A percentile compares a stretch with the other conserved stretches of the same genome.
Evolutionary conservation across 2,888 invertebrate species (phyloP).

Genomic region (Papilio gigon): DNA sequence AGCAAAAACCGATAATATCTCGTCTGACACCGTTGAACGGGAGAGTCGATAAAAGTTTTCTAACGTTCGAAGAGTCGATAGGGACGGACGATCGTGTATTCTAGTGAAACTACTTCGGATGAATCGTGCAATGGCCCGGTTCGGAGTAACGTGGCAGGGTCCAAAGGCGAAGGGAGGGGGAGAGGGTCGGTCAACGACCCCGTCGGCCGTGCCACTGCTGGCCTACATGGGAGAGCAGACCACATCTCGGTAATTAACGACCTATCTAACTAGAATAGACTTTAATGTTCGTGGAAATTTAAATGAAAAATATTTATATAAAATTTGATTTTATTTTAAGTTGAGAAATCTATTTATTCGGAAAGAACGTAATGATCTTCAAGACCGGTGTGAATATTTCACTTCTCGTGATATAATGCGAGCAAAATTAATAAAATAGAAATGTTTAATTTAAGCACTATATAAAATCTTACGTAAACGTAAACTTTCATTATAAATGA

Average conservation of each 20-base stretch:
- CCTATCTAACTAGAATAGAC: slow-evolving; percentile 12
- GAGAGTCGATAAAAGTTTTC: slow-evolving; percentile 47
- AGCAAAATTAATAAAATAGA: no score
- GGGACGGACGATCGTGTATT: slow-evolving; percentile 54
- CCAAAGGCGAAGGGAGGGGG: slow-evolving; percentile 56
- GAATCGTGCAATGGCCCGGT: slow-evolving; percentile 59
- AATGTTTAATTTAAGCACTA: no score
- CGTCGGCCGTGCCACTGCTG: slow-evolving; percentile 75
- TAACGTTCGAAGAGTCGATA: slow-evolving; percentile 52
- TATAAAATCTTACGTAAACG: no score
- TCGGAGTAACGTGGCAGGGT: slow-evolving; percentile 73
- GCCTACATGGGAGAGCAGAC: slow-evolving; percentile 65
- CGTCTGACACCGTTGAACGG: slow-evolving; percentile 31
- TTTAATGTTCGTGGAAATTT: background rate
- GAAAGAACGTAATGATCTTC: no score
- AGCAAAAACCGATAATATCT: background rate
- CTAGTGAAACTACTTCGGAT: slow-evolving; percentile 57
- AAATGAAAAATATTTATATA: no score
- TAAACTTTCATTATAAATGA: slow-evolving; percentile 17
- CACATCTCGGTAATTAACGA: slow-evolving; percentile 33
- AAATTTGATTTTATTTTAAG: background rate
- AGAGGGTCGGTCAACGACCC: slow-evolving; percentile 68
- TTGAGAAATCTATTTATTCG: background rate
- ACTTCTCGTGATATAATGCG: no score
- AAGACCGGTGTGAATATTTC: no score